Evolutionary conservation across 2,888 invertebrate species (phyloP), one percentile per base, ranked within the genome.

Genomic region (Baccha elongata): DNA sequence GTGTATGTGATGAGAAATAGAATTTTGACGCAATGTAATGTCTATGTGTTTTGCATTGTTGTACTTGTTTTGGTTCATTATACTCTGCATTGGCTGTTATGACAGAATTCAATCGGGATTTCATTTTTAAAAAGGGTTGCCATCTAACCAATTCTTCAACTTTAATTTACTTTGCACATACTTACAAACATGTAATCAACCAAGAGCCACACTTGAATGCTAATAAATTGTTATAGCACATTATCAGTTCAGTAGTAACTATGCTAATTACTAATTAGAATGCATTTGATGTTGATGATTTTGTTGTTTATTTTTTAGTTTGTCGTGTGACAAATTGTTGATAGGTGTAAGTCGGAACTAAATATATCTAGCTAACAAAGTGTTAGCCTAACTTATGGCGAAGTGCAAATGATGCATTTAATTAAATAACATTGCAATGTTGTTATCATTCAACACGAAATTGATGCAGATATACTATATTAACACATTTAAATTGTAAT

Each of bases 221-320:
- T 65, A 71, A 60, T 29, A 19, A 81, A 65, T 60, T 58, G 19
- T 58, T 48, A 53, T 69, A 69, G 15, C 71, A 81, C 50, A 55
- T 35, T 19, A 17, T 46, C 46, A 13, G 35, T 50, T 81, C 13
- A 23, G 44, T 50, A 58, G 32, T 19, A n/a, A 6, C n/a, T 37
- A 37, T 48, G 71, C 69, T 81, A 81, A 81, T 55, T 80, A 64
- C 69, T 81, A 81, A 81, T 55, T 80, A 64, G 32, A 68, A 35
- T 55, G 40, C 62, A 74, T 68, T 68, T 46, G 53, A 53, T 46
- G 42, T 52, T 48, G n/a, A 69, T 52, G 10, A 50, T 55, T 62
- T 50, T 13, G 29, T 17, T 53, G 17, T 50, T 64, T 64, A 69
- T 55, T 65, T 58, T 60, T 3, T n/a, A n/a, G n/a, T n/a, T n/a